Base-by-base conservation (phyloP, 2,888 invertebrate genomes). In the Trissoscelio sp. region DNA sequence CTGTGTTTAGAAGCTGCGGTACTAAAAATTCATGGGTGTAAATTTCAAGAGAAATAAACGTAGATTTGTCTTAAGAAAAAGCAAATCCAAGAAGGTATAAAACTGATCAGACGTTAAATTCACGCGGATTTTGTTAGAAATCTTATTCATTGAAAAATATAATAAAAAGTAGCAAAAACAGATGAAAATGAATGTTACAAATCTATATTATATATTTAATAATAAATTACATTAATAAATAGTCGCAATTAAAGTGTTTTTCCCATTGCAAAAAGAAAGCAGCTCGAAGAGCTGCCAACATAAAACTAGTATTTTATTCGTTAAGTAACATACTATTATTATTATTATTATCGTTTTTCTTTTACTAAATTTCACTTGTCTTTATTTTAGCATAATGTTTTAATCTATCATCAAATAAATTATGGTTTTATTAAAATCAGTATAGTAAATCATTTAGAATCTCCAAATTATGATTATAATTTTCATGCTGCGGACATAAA, bases 1-100 rank as follows among this genome's bases (percentile, higher is more conserved):
- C 3, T 3, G 34, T 34, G 34, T 11, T 34, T 34, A 34, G 34
- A 34, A 34, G 1, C 7, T 34, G 34, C 11, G 34, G 9, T n/a
- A 48, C 20, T 20, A 11, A 48, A 48, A 48, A 48, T 48, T 48
- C 48, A 11, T 48, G 11, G 22, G 18, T 48, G 48, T 48, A 16
- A 48, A 48, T 22, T 22, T 48, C 22, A 48, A 20, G 9, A 11
- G 2, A 48, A 48, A 48, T 48, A 22, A 48, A 48, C 16, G 44
- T 18, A 44, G 44, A 18, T 44, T 44, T 44, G 18, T 44, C 16
- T 14, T 18, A 14, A 44, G 11, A 44, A 16, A 16, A 14, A 14
- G 18, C 44, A 14, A 44, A 44, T 16, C 44, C 44, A 11, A 14
- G 18, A 3, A 16, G 16, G 16, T 44, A 16, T 16, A 44, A 16